Conservation (phyloP, 2,888 invertebrate genomes). For the Aethes cnicana region DNA sequence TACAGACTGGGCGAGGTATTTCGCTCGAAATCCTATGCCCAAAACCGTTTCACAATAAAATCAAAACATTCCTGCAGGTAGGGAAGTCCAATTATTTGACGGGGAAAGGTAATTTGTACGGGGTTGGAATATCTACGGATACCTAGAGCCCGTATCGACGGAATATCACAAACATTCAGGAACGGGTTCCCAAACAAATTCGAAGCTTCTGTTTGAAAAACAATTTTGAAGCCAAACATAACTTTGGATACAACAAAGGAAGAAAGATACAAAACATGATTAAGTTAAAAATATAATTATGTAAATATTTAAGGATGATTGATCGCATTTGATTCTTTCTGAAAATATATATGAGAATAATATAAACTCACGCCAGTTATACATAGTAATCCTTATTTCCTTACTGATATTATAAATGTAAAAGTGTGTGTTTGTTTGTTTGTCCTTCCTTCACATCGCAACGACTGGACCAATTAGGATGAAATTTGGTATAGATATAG, state of each 20-base stretch:
- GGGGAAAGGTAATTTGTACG: constrained; percentile 30
- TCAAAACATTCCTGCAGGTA: constrained; percentile 30
- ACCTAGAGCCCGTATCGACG: constrained; percentile 25
- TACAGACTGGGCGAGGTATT: constrained; percentile 20
- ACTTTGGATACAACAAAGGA: constrained; percentile 28
- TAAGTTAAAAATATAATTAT: too few species aligned
- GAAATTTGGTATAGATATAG: too few species aligned
- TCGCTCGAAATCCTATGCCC: constrained; percentile 16
- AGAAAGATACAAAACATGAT: too few species aligned
- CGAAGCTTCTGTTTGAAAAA: constrained; percentile 32
- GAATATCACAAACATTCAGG: constrained; percentile 32
- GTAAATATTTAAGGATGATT: too few species aligned
- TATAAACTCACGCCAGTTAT: too few species aligned
- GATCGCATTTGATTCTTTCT: too few species aligned
- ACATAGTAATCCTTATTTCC: too few species aligned
- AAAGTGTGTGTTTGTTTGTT: too few species aligned
- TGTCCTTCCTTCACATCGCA: too few species aligned
- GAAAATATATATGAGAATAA: too few species aligned
- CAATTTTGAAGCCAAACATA: constrained; percentile 32
- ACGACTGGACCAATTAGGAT: too few species aligned
- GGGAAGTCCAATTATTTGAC: constrained; percentile 29
- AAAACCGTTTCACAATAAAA: constrained; percentile 24
- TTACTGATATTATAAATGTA: too few species aligned
- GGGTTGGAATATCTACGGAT: constrained; percentile 28
- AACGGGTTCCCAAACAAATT: constrained; percentile 27